A percentile compares a stretch with the other conserved stretches of the same genome.
Evolutionary conservation across 2,797 vertebrate genomes (phyloP).

Genomic region (Scomberomorus guttatus): DNA sequence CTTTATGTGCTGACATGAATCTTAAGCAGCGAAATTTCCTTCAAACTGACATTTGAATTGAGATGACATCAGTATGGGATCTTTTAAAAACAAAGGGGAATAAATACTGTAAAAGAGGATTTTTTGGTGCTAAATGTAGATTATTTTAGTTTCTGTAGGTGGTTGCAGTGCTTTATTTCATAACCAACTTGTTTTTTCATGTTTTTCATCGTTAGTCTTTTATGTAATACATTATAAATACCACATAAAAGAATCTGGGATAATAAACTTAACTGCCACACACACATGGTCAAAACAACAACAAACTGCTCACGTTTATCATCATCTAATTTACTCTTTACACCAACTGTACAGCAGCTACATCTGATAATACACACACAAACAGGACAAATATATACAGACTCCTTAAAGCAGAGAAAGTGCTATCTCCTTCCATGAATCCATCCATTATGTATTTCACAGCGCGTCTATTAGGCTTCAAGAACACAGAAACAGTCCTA

Average conservation of each 20-base stretch:
- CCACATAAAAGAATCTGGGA: no score
- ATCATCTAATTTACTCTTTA: constrained; percentile 70
- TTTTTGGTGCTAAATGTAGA: not conserved
- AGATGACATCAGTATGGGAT: no score
- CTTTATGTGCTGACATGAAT: not conserved
- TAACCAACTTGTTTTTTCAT: no score
- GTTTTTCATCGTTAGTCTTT: no score
- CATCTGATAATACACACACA: constrained; percentile 45
- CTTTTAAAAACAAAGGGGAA: not conserved
- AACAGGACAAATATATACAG: constrained; percentile 71
- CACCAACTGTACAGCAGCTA: constrained; percentile 73
- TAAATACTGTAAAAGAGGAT: no score
- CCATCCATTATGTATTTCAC: constrained; percentile 68
- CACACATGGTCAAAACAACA: not conserved
- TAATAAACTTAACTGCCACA: not conserved
- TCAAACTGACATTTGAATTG: not conserved
- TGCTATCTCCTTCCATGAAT: constrained; percentile 82
- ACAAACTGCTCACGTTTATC: constrained; percentile 30
- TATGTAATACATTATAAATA: not conserved
- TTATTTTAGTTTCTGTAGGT: not conserved
- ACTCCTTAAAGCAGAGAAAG: constrained; percentile 80
- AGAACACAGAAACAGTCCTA: constrained; percentile 49
- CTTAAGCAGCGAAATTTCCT: not conserved
- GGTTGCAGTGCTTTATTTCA: no score
- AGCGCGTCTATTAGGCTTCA: constrained; percentile 65